These are phyloP conservation scores for Helobdella robusta DNA, from an alignment of 2,888 invertebrate genomes.

Conservation along the genomic window DNA sequence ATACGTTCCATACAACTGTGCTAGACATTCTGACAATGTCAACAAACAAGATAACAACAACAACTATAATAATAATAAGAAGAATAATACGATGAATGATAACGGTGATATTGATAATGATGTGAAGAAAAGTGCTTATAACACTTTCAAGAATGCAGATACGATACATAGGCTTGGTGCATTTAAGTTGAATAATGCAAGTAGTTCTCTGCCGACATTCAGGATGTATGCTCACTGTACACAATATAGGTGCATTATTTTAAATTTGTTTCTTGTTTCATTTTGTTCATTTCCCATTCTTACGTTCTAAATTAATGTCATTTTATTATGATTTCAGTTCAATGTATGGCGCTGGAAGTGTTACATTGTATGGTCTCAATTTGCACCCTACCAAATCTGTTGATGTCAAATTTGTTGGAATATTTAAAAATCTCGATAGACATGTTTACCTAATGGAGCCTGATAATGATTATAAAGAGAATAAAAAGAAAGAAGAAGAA, in stretches of 20 bases:
- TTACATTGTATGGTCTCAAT: slow-evolving; percentile 9
- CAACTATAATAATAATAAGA: too few relatives aligned
- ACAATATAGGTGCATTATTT: slow-evolving; percentile 34
- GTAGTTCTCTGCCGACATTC: not conserved
- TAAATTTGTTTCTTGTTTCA: not conserved
- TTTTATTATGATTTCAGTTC: slow-evolving; percentile 5
- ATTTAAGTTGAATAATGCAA: too few relatives aligned
- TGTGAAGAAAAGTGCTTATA: too few relatives aligned
- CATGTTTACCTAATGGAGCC: not conserved
- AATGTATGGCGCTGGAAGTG: not conserved
- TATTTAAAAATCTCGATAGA: not conserved
- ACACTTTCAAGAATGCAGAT: too few relatives aligned
- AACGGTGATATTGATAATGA: too few relatives aligned
- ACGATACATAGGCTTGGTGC: too few relatives aligned
- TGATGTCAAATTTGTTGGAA: not conserved
- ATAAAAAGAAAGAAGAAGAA: too few relatives aligned
- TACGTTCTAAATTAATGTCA: not conserved
- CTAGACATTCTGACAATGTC: too few relatives aligned
- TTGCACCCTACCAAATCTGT: not conserved
- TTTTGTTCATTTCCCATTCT: not conserved
- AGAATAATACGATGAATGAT: too few relatives aligned
- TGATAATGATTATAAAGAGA: not conserved
- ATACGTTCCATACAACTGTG: too few relatives aligned
- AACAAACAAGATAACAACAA: too few relatives aligned
- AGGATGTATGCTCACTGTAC: slow-evolving; percentile 69